Evolutionary conservation across 2,113 vertebrate species (phyloP), one percentile per base, ranked within the genome.

Genomic region (Oxyruncus cristatus): DNA sequence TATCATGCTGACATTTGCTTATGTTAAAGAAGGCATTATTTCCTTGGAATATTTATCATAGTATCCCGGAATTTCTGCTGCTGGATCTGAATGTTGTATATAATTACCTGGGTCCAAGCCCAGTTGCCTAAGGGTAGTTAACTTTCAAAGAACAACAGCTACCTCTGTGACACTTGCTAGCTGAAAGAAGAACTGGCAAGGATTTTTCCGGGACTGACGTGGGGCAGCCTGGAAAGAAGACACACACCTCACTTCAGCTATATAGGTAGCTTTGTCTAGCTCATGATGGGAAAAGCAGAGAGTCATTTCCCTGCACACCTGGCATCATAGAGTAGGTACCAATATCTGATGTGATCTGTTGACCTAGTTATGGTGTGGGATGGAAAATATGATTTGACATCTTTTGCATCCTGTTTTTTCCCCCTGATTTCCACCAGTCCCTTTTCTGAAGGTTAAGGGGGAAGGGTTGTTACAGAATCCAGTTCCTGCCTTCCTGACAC

Each of bases 31-130:
- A 92, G 61, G 63, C 85, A 96, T 96, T 95, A 94, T 97, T 96
- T 97, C 95, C 91, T 93, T 92, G 88, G 81, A 95, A 63, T 93
- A 95, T 95, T 92, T 96, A 67, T 94, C 91, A 90, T 26, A 76
- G 32, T 88, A 89, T 88, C 53, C 44, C 70, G 66, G 72, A 93
- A 96, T 94, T 96, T 94, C 85, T 92, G 91, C 76, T 89, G 76
- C 73, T 92, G 75, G 66, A 90, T 90, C 76, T 95, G 62, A 82
- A 61, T 49, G 35, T 81, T 90, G 52, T 95, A 22, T 88, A 21
- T 91, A 81, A 68, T 68, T 94, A 88, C 77, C 91, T 96, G 72
- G n/a, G 91, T 81, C 93, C 50, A 79, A 93, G 85, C 73, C 68
- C 50, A 73, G 44, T 66, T 81, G 88, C 84, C 66, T 88, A 71